Percentiles rank a stretch among this genome's conserved stretches.
These are phyloP conservation scores for Drosophila affinis DNA, from an alignment of 2,888 invertebrate species.

Conservation along the genomic window DNA sequence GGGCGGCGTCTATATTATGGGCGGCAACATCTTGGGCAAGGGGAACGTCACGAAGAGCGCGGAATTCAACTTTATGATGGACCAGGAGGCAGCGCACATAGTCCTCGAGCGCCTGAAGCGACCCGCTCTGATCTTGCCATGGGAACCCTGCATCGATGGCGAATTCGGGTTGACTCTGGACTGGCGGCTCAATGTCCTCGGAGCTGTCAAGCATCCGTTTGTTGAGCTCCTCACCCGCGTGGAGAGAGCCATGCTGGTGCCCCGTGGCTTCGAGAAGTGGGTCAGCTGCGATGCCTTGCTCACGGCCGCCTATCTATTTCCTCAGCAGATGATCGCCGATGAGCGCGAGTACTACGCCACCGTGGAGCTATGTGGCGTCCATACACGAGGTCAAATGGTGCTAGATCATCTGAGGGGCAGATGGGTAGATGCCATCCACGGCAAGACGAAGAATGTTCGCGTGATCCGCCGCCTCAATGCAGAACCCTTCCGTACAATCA, in stretches of 20 bases:
- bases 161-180: conserved; percentile 72
- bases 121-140: conserved; percentile 87
- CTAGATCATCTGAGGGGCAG: conserved; percentile 84
- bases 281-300: conserved; percentile 85
- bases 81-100: conserved; percentile 90
- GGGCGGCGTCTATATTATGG: conserved; percentile 89
- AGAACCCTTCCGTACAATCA: conserved; percentile 54
- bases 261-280: conserved; percentile 62
- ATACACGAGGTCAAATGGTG: conserved; percentile 86
- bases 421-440: conserved; percentile 84
- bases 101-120: conserved; percentile 85
- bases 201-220: conserved; percentile 69
- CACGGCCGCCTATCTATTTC: conserved; percentile 84
- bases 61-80: conserved; percentile 90
- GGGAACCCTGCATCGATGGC: conserved; percentile 86
- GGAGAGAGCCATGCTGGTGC: conserved; percentile 78
- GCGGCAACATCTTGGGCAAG: conserved; percentile 90
- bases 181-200: conserved; percentile 84
- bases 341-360: conserved; percentile 82
- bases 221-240: conserved; percentile 84
- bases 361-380: conserved; percentile 85
- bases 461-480: conserved; percentile 58
- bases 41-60: conserved; percentile 87
- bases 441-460: conserved; percentile 49
- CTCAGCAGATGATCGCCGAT: conserved; percentile 78